A percentile compares a stretch with the other conserved stretches of the same genome.
Evolutionary conservation across 2,113 vertebrate species (phyloP).

Genomic region (Triplophysa dalaica): DNA sequence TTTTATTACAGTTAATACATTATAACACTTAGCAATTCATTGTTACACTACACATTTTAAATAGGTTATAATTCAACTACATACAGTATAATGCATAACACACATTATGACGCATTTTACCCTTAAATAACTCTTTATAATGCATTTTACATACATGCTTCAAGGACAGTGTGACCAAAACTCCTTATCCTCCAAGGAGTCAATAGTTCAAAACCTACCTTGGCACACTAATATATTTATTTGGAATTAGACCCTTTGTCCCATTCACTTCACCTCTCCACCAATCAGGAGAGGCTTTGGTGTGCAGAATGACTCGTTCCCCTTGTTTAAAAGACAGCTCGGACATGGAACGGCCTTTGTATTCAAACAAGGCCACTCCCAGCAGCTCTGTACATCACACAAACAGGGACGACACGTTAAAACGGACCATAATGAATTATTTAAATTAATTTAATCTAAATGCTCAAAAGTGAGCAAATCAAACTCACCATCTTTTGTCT

Average conservation of each 20-base stretch:
- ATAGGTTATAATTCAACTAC: too few relatives aligned
- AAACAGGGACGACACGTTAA: neutral
- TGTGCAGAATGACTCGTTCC: conserved; percentile 66
- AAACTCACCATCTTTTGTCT: conserved; percentile 62
- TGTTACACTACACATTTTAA: too few relatives aligned
- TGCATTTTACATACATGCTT: too few relatives aligned
- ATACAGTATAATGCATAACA: too few relatives aligned
- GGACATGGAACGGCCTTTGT: conserved; percentile 56
- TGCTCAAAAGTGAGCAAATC: neutral
- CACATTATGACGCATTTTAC: too few relatives aligned
- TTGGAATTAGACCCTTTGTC: conserved; percentile 69
- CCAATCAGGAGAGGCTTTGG: conserved; percentile 71
- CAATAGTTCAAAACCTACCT: conserved; percentile 61
- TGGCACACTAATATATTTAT: conserved; percentile 71
- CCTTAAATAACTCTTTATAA: too few relatives aligned
- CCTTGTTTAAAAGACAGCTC: conserved; percentile 70
- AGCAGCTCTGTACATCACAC: conserved; percentile 65
- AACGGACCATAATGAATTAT: neutral
- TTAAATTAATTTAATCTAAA: neutral
- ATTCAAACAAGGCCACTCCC: conserved; percentile 65
- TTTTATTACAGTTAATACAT: too few relatives aligned
- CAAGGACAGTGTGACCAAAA: too few relatives aligned
- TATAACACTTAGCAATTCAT: too few relatives aligned
- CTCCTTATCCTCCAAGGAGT: too few relatives aligned
- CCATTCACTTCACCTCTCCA: conserved; percentile 70